Evolutionary conservation across 2,797 vertebrate species (phyloP), one percentile per base, ranked within the genome.

Genomic region (Acanthurus tractus): DNA sequence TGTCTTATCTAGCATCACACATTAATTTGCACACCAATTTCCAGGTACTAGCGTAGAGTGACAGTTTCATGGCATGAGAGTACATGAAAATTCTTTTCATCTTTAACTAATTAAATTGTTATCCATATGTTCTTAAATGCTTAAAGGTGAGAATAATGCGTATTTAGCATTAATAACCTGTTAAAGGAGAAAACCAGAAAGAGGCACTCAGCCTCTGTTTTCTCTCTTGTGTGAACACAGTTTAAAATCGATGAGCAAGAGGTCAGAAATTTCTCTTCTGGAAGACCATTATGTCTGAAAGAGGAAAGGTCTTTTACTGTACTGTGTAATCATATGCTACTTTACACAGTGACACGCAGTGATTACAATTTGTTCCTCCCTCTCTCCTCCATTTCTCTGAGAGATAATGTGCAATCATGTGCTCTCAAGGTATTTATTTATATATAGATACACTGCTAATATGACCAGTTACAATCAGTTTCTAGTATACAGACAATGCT

Each of bases 231-330:
- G 17, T 61, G 15, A 55, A 8, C 17, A 18, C 8, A 15, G 12
- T 65, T 63, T 53, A n/a, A 65, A 79, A 76, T 72, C 2, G 0
- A 56, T 68, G 29, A 3, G 36, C 20, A 42, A 49, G 42, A 71
- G 45, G 59, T 74, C 73, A 73, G 57, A 69, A 58, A 18, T 49
- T 2, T 52, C 4, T 48, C 11, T 63, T 48, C 42, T 62, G 34
- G 2, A 70, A 66, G 68, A 73, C 22, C 36, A 34, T 29, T 2
- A 49, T 6, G 6, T 15, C 17, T 36, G 29, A 36, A 18, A 56
- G 48, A 36, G 18, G 25, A 70, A 36, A 56, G 25, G 10, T 36
- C 1, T 59, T 72, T 75, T 17, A 36, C n/a, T 3, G 17, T 8
- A 15, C 18, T 0, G 2, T 36, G n/a, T 59, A 34, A 13, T 20